These are phyloP conservation scores for Drosophila virilis DNA, from an alignment of 1,140 invertebrate species.

Conservation along the genomic window DNA sequence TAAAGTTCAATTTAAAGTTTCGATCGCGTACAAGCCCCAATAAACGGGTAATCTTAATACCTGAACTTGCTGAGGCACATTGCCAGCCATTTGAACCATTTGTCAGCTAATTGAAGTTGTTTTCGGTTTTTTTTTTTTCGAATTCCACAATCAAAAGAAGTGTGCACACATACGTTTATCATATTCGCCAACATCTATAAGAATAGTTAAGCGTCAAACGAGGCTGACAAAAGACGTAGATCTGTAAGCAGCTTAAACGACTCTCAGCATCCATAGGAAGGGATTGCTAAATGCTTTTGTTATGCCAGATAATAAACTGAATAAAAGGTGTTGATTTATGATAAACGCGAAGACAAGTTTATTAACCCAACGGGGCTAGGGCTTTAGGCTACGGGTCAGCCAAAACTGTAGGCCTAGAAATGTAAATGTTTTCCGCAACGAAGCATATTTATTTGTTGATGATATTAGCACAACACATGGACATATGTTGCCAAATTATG, in stretches of 20 bases:
- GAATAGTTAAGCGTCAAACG: neutral
- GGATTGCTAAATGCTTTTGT: slow-evolving; percentile 48
- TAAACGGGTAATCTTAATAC: neutral
- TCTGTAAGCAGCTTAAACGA: slow-evolving; percentile 63
- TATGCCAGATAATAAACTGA: slow-evolving; percentile 23
- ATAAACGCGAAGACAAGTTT: slow-evolving; percentile 64
- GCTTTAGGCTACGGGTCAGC: neutral
- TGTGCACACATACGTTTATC: neutral
- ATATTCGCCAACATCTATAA: neutral
- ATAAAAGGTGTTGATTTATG: slow-evolving; percentile 70
- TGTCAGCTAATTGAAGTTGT: neutral
- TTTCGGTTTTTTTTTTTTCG: neutral
- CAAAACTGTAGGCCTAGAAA: neutral
- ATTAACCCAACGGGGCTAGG: slow-evolving; percentile 61
- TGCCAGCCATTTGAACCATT: neutral
- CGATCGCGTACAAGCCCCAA: neutral
- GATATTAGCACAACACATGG: too few relatives aligned
- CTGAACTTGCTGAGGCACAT: neutral
- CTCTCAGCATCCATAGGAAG: slow-evolving; percentile 43
- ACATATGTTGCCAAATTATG: too few relatives aligned
- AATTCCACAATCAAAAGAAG: slow-evolving; percentile 8
- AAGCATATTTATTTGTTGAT: neutral
- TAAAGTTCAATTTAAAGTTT: too few relatives aligned
- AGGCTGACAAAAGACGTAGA: neutral
- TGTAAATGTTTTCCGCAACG: neutral